phyloP scores from a whole-genome alignment of 2,888 invertebrate species.

The Habrosyne pyritoides region DNA sequence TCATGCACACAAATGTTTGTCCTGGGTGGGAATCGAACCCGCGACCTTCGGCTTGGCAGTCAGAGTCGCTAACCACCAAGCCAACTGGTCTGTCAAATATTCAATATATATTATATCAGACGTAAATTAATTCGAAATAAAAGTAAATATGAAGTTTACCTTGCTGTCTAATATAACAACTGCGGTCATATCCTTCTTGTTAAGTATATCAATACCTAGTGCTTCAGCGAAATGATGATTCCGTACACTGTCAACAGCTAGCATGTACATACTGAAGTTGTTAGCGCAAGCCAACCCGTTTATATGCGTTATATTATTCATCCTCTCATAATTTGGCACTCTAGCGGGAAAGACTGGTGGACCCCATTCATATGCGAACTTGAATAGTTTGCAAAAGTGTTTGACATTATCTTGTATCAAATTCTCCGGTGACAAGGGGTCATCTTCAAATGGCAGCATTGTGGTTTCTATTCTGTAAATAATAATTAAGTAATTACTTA shows the following conservation, averaged over 20 bases:
- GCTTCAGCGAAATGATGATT: slow-evolving; percentile 90
- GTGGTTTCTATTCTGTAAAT: slow-evolving; percentile 68
- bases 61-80: too few species aligned
- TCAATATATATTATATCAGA: too few species aligned
- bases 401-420: slow-evolving; percentile 69
- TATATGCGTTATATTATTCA: slow-evolving; percentile 56
- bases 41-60: too few species aligned
- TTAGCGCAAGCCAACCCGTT: slow-evolving; percentile 75
- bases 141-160: too few species aligned
- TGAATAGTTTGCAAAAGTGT: slow-evolving; percentile 66
- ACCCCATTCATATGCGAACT: slow-evolving; percentile 67
- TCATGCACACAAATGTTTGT: too few species aligned
- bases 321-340: slow-evolving; percentile 33
- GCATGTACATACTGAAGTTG: slow-evolving; percentile 65
- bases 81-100: too few species aligned
- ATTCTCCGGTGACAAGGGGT: slow-evolving; percentile 80
- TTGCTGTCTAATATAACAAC: slow-evolving; percentile 88
- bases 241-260: slow-evolving; percentile 89
- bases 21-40: too few species aligned
- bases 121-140: too few species aligned
- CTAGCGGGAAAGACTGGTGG: slow-evolving; percentile 57
- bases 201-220: slow-evolving; percentile 87
- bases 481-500: neutral
- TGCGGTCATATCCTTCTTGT: slow-evolving; percentile 84
- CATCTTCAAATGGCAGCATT: slow-evolving; percentile 74